phyloP scores from a whole-genome alignment of 2,888 invertebrate species.

The Chrysolina haemoptera region DNA sequence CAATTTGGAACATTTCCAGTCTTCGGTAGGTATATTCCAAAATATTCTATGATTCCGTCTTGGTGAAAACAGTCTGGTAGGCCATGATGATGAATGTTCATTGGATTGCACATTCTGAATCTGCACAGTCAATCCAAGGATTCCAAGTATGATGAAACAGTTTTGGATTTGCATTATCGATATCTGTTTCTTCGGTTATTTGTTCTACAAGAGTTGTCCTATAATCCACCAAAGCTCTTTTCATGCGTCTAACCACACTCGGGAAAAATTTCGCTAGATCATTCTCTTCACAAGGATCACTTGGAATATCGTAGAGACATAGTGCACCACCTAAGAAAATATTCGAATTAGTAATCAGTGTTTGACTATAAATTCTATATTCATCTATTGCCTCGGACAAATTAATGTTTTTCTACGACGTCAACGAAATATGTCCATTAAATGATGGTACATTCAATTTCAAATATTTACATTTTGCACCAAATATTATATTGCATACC shows the following conservation, averaged over 20 bases:
- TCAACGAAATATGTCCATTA: too few relatives aligned
- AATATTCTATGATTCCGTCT: neutral
- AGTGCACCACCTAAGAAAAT: constrained; percentile 72
- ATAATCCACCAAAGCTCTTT: constrained; percentile 71
- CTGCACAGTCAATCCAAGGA: constrained; percentile 73
- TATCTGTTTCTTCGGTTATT: constrained; percentile 72
- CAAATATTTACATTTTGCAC: too few relatives aligned
- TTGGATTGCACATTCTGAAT: constrained; percentile 51
- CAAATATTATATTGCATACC: neutral
- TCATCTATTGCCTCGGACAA: too few relatives aligned
- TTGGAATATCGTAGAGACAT: constrained; percentile 83
- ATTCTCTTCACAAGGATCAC: constrained; percentile 86
- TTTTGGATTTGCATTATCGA: constrained; percentile 77
- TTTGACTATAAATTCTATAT: too few relatives aligned
- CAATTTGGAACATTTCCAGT: neutral
- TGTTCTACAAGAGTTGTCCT: constrained; percentile 73
- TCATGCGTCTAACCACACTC: constrained; percentile 72
- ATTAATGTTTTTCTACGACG: too few relatives aligned
- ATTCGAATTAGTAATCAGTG: neutral
- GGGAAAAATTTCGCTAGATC: constrained; percentile 75
- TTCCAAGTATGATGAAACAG: constrained; percentile 82
- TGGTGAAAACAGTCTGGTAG: neutral
- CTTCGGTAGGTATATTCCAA: neutral
- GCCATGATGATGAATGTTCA: neutral
- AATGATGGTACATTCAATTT: too few relatives aligned